Evolutionary conservation across 2,113 vertebrate genomes (phyloP).

Genomic region (Vulpes lagopus): DNA sequence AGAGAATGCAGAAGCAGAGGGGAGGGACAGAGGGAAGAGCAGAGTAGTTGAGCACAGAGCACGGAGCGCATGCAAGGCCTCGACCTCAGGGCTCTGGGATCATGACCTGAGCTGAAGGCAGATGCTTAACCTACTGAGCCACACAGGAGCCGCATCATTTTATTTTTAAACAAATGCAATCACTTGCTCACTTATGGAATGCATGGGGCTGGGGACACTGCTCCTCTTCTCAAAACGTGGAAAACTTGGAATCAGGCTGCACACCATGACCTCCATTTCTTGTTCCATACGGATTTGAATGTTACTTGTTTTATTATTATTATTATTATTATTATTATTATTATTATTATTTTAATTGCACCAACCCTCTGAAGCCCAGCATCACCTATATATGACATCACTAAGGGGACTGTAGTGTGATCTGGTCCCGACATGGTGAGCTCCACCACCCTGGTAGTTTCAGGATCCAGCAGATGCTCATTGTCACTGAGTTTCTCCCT

Average conservation of each 20-base stretch:
- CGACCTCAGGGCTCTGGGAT: too few relatives aligned
- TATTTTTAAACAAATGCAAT: not conserved
- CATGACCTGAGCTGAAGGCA: too few relatives aligned
- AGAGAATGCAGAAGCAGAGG: too few relatives aligned
- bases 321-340: not conserved
- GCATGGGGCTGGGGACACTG: fast-evolving
- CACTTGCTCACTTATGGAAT: not conserved
- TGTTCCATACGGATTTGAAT: not conserved
- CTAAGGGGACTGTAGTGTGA: not conserved
- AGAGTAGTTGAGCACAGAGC: too few relatives aligned
- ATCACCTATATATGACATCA: not conserved
- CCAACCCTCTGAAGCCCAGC: not conserved
- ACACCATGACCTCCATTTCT: not conserved
- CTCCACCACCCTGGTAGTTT: not conserved
- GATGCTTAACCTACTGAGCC: too few relatives aligned
- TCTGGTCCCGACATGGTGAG: not conserved
- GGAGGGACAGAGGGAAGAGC: too few relatives aligned
- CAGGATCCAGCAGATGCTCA: not conserved
- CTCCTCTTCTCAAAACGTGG: not conserved
- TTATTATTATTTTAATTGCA: not conserved
- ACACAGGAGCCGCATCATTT: not conserved
- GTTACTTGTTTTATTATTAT: not conserved
- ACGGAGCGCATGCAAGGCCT: too few relatives aligned
- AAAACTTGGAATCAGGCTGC: not conserved
- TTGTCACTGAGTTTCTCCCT: not conserved